Evolutionary conservation across 2,113 vertebrate genomes (phyloP).

Genomic region (Australoheros scitulus): DNA sequence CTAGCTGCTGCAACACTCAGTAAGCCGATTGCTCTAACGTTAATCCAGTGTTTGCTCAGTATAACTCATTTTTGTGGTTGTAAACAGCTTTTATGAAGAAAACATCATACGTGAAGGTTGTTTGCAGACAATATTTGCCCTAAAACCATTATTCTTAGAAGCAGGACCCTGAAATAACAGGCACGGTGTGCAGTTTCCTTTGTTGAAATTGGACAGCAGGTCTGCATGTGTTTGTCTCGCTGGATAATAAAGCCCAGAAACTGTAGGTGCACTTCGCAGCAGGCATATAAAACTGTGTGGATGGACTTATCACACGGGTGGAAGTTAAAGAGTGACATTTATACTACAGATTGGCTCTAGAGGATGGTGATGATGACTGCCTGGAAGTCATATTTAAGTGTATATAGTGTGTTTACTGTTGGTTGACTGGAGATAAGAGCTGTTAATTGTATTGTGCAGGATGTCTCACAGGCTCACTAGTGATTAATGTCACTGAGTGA

Average conservation of each 20-base stretch:
- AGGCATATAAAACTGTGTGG: background rate
- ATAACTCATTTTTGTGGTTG: background rate
- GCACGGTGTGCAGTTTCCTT: background rate
- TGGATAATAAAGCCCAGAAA: background rate
- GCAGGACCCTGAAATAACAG: background rate
- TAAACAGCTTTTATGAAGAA: background rate
- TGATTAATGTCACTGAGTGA: background rate
- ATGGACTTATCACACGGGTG: background rate
- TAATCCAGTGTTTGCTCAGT: background rate
- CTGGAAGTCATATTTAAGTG: background rate
- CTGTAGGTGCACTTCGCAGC: background rate
- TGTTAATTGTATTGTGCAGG: slow-evolving; percentile 5
- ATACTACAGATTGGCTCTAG: background rate
- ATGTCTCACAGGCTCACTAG: background rate
- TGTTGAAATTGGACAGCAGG: background rate
- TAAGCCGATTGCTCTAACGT: background rate
- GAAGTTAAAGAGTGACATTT: background rate
- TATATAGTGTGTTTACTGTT: slow-evolving; percentile 1
- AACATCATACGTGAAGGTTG: background rate
- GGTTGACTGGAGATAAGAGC: slow-evolving; percentile 9
- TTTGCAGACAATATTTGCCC: background rate
- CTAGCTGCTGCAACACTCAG: background rate
- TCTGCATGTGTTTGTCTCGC: background rate
- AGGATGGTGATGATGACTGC: background rate
- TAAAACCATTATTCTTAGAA: background rate